Base-by-base conservation (phyloP, 2,797 vertebrate genomes). In the Brachymystax lenok region DNA sequence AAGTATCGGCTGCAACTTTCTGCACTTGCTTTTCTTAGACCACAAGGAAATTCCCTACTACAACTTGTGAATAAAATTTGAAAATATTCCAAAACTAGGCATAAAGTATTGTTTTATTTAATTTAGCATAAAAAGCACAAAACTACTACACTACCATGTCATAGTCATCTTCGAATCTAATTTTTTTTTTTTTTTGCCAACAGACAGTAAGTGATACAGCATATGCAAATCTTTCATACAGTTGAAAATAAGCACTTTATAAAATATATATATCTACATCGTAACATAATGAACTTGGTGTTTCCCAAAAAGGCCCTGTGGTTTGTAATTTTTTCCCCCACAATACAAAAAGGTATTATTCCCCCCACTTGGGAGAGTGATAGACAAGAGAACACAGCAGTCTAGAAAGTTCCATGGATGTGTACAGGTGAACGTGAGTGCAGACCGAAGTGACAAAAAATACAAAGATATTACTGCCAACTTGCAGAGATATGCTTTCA, bases 221-320 rank as follows among this genome's bases (percentile, higher is more conserved):
- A 82, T 88, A 46, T 46, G 84, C 76, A 78, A 87, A 82, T 61
- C 84, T 86, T 87, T 85, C 85, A 79, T 90, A 88, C 87, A 89
- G 86, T 64, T 84, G 84, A 90, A 91, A 91, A 92, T 86, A 80
- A 87, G 87, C 88, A 88, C 85, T 88, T 93, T 92, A 91, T 91
- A 92, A 92, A 93, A 93, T 92, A 93, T 91, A 93, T 86, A 92
- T 91, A 89, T 93, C 91, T 93, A 93, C 91, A 92, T 84, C 85
- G 88, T 92, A 93, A 94, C 90, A 46, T 46, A 78, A 90, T 88
- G 77, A 90, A 84, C 59, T 63, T 84, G 82, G 81, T 79, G 84
- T 83, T 75, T 79, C 52, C n/a, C 17, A 73, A 40, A 81, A 40
- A 52, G 71, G 56, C 74, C 77, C 56, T 69, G 63, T 69, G 46